Percentiles rank a stretch among this genome's conserved stretches.
Conservation (phyloP, 2,113 vertebrate species). For the Ahaetulla prasina region DNA sequence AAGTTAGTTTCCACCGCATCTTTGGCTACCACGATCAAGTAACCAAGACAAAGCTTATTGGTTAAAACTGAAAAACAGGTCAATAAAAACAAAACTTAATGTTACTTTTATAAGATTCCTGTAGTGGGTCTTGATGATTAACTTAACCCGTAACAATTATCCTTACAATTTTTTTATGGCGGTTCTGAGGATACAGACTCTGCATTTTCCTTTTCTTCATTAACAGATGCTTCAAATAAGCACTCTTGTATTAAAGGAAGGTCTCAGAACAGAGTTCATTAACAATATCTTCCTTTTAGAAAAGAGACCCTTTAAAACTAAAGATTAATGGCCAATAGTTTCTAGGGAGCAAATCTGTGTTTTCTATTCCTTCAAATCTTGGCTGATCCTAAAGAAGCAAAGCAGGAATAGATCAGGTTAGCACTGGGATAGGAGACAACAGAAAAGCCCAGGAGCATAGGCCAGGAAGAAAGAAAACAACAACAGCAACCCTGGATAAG, state of each 20-base stretch:
- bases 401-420: neutral
- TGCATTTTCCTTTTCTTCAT: slow-evolving; percentile 47
- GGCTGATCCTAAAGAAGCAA: neutral
- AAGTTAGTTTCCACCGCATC: slow-evolving; percentile 75
- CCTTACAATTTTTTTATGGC: slow-evolving; percentile 44
- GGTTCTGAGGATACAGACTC: slow-evolving; percentile 42
- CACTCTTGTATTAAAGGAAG: slow-evolving; percentile 43
- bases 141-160: slow-evolving; percentile 55
- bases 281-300: slow-evolving; percentile 47
- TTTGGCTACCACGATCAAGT: slow-evolving; percentile 72
- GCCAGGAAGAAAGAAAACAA: neutral
- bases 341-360: slow-evolving; percentile 23
- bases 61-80: slow-evolving; percentile 73
- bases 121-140: slow-evolving; percentile 65
- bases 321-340: slow-evolving; percentile 53
- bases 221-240: slow-evolving; percentile 46
- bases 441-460: neutral
- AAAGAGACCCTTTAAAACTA: slow-evolving; percentile 42
- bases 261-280: slow-evolving; percentile 34
- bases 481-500: neutral
- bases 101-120: slow-evolving; percentile 78
- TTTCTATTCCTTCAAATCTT: neutral
- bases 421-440: neutral
- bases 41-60: slow-evolving; percentile 73
- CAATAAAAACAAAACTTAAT: slow-evolving; percentile 76